Conservation (phyloP, 2,797 vertebrate species). For the Ambastaia sidthimunki region DNA sequence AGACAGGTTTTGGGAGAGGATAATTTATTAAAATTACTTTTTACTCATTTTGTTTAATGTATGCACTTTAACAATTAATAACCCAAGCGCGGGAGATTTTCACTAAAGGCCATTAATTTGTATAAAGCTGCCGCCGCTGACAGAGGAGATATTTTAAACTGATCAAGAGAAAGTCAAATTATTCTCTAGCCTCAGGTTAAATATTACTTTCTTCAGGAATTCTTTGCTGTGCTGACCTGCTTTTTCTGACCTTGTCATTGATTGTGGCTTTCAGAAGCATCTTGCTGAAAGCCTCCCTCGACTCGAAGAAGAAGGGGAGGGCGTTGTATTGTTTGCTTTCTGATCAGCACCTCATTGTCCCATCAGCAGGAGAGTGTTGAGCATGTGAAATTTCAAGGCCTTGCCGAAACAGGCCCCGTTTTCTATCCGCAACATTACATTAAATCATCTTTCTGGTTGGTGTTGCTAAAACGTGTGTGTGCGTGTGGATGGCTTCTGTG, state of each 20-base stretch:
- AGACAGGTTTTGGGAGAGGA: constrained; percentile 68
- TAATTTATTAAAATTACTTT: constrained; percentile 89
- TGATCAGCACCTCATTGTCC: constrained; percentile 64
- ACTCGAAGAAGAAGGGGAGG: constrained; percentile 15
- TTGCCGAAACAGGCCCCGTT: constrained; percentile 63
- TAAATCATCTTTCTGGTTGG: constrained; percentile 41
- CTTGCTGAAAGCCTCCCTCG: constrained; percentile 36
- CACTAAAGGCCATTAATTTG: constrained; percentile 87
- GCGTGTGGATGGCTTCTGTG: background rate
- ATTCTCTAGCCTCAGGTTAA: constrained; percentile 85
- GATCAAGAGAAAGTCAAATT: constrained; percentile 85
- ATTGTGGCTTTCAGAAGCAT: constrained; percentile 67
- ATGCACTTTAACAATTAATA: constrained; percentile 89
- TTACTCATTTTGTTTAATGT: constrained; percentile 88
- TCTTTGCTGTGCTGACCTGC: constrained; percentile 63
- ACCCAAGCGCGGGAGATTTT: constrained; percentile 81
- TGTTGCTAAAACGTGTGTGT: constrained; percentile 32
- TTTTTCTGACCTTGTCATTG: constrained; percentile 77
- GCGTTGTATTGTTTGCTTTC: constrained; percentile 58
- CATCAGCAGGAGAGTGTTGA: constrained; percentile 58
- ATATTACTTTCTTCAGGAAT: constrained; percentile 81
- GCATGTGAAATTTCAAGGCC: constrained; percentile 71
- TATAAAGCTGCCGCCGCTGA: constrained; percentile 83
- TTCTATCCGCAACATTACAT: constrained; percentile 64
- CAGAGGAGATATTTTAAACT: constrained; percentile 85